phyloP scores from a whole-genome alignment of 2,888 invertebrate species.

The Ophonus ardosiacus region DNA sequence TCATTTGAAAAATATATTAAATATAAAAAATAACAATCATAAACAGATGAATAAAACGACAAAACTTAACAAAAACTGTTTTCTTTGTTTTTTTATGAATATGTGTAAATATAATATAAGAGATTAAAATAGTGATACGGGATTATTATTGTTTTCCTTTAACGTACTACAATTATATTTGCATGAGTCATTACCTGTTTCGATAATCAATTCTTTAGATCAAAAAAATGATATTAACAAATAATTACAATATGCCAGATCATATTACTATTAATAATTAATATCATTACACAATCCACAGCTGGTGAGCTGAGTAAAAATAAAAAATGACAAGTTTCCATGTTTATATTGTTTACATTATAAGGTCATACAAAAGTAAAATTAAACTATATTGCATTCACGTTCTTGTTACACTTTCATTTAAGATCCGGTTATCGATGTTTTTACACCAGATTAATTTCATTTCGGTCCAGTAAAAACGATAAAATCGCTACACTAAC shows the following conservation, averaged over 20 bases:
- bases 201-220: neutral
- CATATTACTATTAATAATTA: neutral
- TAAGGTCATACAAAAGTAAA: neutral
- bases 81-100: neutral
- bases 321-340: neutral
- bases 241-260: neutral
- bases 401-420: constrained; percentile 47
- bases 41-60: too few relatives aligned
- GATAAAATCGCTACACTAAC: constrained; percentile 10
- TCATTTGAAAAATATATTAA: too few relatives aligned
- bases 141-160: neutral
- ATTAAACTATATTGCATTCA: constrained; percentile 23
- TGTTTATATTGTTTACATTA: constrained; percentile 11
- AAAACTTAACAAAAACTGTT: too few relatives aligned
- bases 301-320: neutral
- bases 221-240: neutral
- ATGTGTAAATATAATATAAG: neutral
- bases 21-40: too few relatives aligned
- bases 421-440: constrained; percentile 48
- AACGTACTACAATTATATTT: neutral
- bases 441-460: constrained; percentile 32
- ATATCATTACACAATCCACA: constrained; percentile 8
- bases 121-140: neutral
- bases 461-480: constrained; percentile 22
- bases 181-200: neutral